A percentile compares a stretch with the other conserved stretches of the same genome.
Conservation (phyloP, 2,888 invertebrate species). For the Eledona agricola region DNA sequence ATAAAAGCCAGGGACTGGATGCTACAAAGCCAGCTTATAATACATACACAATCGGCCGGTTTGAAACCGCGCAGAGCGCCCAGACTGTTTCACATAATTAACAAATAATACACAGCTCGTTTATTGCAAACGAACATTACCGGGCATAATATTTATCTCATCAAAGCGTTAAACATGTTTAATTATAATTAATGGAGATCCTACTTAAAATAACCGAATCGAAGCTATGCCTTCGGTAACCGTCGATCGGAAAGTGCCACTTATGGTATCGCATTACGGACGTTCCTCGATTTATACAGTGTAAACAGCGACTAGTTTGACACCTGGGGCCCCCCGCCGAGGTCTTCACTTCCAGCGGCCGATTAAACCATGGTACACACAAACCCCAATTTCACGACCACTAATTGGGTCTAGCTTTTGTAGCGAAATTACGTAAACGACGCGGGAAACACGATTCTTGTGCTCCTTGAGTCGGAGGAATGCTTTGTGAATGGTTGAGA, state of each 20-base stretch:
- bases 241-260: slow-evolving; percentile 13
- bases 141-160: slow-evolving; percentile 11
- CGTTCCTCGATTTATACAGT: slow-evolving; percentile 39
- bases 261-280: slow-evolving; percentile 28
- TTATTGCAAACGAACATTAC: slow-evolving; percentile 11
- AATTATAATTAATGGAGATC: slow-evolving; percentile 8
- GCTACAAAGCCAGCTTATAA: slow-evolving; percentile 33
- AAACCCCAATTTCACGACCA: too few species aligned
- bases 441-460: too few species aligned
- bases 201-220: slow-evolving; percentile 4
- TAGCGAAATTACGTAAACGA: too few species aligned
- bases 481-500: slow-evolving; percentile 7
- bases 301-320: slow-evolving; percentile 42
- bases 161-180: slow-evolving; percentile 8
- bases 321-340: slow-evolving; percentile 44
- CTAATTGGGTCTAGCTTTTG: too few species aligned
- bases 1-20: slow-evolving; percentile 34
- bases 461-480: too few species aligned
- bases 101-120: slow-evolving; percentile 32
- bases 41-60: slow-evolving; percentile 14
- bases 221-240: slow-evolving; percentile 5
- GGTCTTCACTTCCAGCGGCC: slow-evolving; percentile 16
- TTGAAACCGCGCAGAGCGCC: slow-evolving; percentile 15
- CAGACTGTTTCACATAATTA: slow-evolving; percentile 20
- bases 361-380: too few species aligned